Percentiles rank a stretch among this genome's conserved stretches.
Evolutionary conservation across 2,888 invertebrate genomes (phyloP).

Genomic region (Troilus luridus): DNA sequence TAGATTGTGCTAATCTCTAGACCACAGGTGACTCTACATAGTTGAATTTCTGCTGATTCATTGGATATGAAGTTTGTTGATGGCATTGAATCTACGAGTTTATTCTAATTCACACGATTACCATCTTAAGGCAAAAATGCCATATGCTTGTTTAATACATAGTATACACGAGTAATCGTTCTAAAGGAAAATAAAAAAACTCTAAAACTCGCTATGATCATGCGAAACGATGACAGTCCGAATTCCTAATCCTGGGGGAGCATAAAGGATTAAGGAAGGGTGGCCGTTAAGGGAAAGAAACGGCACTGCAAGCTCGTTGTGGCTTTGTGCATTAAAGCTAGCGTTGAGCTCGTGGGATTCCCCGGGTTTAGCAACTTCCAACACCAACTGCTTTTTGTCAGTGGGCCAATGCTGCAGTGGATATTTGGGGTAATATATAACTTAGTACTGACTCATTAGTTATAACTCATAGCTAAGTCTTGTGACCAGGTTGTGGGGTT

Average conservation of each 20-base stretch:
- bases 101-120: neutral
- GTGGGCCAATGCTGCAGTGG: neutral
- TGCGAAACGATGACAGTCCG: constrained; percentile 3
- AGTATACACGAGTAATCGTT: neutral
- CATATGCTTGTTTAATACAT: neutral
- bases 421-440: no score
- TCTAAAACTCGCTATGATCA: neutral
- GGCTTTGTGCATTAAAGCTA: neutral
- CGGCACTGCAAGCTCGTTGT: neutral
- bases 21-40: no score
- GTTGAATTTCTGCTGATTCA: neutral
- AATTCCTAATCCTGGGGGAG: neutral
- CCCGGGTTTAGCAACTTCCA: neutral
- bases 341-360: neutral
- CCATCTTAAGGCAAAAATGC: neutral
- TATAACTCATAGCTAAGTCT: no score
- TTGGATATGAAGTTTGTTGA: neutral
- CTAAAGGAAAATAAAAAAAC: neutral
- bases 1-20: no score
- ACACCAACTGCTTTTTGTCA: neutral
- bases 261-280: neutral
- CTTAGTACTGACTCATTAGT: no score
- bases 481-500: no score
- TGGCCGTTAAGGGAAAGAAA: neutral
- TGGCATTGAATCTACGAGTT: neutral